Evolutionary conservation across 2,113 vertebrate genomes (phyloP).

Genomic region (Oxyruncus cristatus): DNA sequence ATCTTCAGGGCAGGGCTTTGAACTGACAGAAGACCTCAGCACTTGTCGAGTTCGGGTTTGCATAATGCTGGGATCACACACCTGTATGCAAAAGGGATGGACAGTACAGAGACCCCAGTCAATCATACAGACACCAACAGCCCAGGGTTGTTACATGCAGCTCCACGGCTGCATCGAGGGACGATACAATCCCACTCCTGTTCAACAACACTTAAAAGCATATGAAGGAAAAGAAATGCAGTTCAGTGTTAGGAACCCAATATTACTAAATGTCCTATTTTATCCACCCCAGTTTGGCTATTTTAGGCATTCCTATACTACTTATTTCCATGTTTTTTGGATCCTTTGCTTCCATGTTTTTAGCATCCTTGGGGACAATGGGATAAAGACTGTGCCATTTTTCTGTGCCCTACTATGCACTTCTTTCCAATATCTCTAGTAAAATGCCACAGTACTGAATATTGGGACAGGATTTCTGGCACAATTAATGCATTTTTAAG

Average conservation of each 20-base stretch:
- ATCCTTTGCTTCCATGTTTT: not conserved
- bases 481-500: not conserved
- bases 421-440: not conserved
- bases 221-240: not conserved
- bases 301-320: not conserved
- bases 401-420: not conserved
- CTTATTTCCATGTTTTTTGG: not conserved
- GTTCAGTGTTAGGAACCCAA: not conserved
- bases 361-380: accelerated
- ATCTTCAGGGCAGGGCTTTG: constrained; percentile 81
- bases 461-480: not conserved
- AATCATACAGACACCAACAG: not conserved
- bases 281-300: not conserved
- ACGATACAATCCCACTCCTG: not conserved
- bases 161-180: accelerated
- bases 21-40: constrained; percentile 76
- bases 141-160: not conserved
- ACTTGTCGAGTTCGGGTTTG: constrained; percentile 85
- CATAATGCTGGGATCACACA: constrained; percentile 78
- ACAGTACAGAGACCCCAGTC: not conserved
- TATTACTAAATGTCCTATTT: not conserved
- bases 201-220: not conserved
- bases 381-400: not conserved
- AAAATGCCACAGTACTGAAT: not conserved
- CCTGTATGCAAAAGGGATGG: constrained; percentile 57